Base-by-base conservation (phyloP, 2,888 invertebrate species). In the Agriopis marginaria region DNA sequence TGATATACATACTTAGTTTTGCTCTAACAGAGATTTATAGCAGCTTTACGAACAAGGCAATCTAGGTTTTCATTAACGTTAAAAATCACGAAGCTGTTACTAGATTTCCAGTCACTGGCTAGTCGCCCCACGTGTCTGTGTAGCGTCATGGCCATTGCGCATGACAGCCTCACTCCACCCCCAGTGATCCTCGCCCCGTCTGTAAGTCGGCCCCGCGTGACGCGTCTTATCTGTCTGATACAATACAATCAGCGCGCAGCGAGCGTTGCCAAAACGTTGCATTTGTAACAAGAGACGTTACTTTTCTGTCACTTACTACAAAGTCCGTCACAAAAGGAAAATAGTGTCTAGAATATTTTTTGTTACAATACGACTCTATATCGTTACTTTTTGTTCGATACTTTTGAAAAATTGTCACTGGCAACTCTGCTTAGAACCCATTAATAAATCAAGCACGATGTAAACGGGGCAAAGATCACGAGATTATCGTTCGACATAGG, bases 131-230 rank as follows among this genome's bases (percentile, higher is more conserved):
- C 77, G 75, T 80, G 77, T 71, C 73, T 74, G 72, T 82, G 83
- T 83, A 82, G 88, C 87, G 83, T 87, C 87, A 84, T 83, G 77
- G 73, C 78, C 72, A 82, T 68, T 85, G 86, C 92, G 92, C 92
- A 91, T 89, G 91, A 71, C 86, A 80, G 79, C 49, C 63, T 71
- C 63, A 62, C 64, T 64, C 68, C 70, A 66, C 66, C 56, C 71
- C 68, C 70, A 66, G 5, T 32, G 32, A 32, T 64, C 56, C 71
- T 65, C 69, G 63, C 66, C 67, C 68, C 71, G 67, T 59, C 66
- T 47, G 76, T 72, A 58, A 68, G 74, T 74, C 79, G 79, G 81
- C 75, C 79, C 76, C 14, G 44, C 58, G 82, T 79, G 77, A 82
- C 81, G 81, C 80, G 82, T 79, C 77, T 45, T 23, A 32, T 47